phyloP scores from a whole-genome alignment of 2,113 vertebrate species.

The Archocentrus centrarchus region DNA sequence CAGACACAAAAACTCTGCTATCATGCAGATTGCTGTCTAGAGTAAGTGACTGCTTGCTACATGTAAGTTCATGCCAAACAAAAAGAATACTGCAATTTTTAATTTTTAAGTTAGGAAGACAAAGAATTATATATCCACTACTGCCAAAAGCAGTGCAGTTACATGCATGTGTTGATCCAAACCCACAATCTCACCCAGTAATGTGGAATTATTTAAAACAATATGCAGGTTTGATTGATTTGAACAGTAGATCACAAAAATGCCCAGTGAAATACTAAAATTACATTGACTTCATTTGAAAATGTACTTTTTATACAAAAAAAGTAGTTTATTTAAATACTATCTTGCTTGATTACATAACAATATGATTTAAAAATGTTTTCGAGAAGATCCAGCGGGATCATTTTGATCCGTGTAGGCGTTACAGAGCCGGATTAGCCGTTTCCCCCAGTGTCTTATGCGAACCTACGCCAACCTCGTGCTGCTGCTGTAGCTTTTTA shows the following conservation, averaged over 20 bases:
- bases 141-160: neutral
- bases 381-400: neutral
- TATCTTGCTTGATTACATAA: neutral
- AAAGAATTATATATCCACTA: neutral
- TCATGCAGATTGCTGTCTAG: too few relatives aligned
- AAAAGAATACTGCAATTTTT: too few relatives aligned
- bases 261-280: neutral
- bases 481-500: neutral
- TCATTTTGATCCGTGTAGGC: neutral
- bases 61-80: too few relatives aligned
- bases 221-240: neutral
- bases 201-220: neutral
- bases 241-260: neutral
- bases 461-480: neutral
- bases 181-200: neutral
- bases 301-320: neutral
- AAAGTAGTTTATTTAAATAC: neutral
- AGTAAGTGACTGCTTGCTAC: too few relatives aligned
- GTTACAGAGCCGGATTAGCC: neutral
- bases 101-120: neutral
- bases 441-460: neutral
- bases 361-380: neutral
- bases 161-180: neutral
- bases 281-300: too few relatives aligned
- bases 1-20: too few relatives aligned